Conservation (phyloP, 2,888 invertebrate genomes). For the Sinohyriopsis cumingii region DNA sequence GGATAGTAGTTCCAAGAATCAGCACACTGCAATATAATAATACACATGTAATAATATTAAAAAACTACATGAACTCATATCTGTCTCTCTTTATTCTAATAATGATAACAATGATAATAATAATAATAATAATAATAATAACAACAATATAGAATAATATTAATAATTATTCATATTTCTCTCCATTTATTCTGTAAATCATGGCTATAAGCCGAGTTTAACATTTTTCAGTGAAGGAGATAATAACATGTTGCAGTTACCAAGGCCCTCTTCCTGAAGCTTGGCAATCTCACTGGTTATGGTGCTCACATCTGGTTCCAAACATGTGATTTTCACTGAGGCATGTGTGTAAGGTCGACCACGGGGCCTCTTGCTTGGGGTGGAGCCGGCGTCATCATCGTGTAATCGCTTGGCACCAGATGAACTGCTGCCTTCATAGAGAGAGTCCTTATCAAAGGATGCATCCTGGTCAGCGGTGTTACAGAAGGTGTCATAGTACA, state of each 20-base stretch:
- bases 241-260: slow-evolving; percentile 8
- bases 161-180: no score
- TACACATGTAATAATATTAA: no score
- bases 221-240: no score
- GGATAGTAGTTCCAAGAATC: no score
- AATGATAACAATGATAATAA: no score
- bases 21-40: no score
- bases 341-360: slow-evolving; percentile 36
- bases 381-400: slow-evolving; percentile 1
- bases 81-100: no score
- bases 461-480: slow-evolving; percentile 26
- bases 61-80: no score
- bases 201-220: no score
- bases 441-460: slow-evolving; percentile 25
- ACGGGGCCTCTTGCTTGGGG: slow-evolving; percentile 26
- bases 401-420: slow-evolving; percentile 15
- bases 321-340: slow-evolving; percentile 37
- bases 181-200: no score
- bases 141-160: no score
- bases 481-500: slow-evolving; percentile 28
- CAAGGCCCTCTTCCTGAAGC: slow-evolving; percentile 35
- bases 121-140: no score
- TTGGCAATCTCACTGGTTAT: slow-evolving; percentile 29
- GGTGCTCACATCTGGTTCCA: slow-evolving; percentile 30
- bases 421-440: slow-evolving; percentile 23